Evolutionary conservation across 2,888 invertebrate genomes (phyloP).

Genomic region (Sussaba pulchella): DNA sequence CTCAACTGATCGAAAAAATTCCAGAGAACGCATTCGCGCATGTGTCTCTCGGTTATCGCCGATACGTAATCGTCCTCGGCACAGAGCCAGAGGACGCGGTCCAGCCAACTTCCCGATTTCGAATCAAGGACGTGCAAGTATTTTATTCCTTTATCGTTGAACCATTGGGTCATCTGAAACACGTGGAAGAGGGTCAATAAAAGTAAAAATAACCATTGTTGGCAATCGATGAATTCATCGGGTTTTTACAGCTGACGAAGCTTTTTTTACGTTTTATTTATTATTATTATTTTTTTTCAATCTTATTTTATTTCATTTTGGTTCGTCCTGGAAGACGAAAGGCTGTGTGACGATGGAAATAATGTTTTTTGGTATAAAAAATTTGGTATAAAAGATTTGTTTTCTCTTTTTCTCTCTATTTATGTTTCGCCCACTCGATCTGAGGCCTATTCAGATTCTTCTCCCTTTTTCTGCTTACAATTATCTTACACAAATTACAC

Average conservation of each 20-base stretch:
- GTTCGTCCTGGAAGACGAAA: no score
- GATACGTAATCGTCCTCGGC: slow-evolving; percentile 70
- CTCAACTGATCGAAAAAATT: slow-evolving; percentile 78
- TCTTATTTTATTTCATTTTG: no score
- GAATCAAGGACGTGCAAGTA: slow-evolving; percentile 71
- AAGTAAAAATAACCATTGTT: slow-evolving; percentile 27
- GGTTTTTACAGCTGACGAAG: slow-evolving; percentile 11
- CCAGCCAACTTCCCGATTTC: slow-evolving; percentile 73
- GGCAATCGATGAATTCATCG: slow-evolving; percentile 36
- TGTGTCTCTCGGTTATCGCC: slow-evolving; percentile 71
- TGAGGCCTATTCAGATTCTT: no score
- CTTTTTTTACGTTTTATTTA: slow-evolving; percentile 10
- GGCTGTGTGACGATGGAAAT: no score
- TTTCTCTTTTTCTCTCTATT: background rate
- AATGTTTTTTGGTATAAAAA: no score
- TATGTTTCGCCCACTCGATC: no score
- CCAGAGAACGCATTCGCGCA: slow-evolving; percentile 77
- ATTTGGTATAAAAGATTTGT: no score
- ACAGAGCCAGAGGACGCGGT: slow-evolving; percentile 79
- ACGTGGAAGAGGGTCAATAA: slow-evolving; percentile 52
- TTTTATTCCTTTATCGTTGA: slow-evolving; percentile 76
- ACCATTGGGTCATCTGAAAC: slow-evolving; percentile 77
- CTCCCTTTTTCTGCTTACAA: no score
- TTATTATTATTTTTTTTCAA: slow-evolving; percentile 7
- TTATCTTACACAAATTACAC: no score